phyloP scores from a whole-genome alignment of 2,888 invertebrate genomes.

The Cryptus viduatorius region DNA sequence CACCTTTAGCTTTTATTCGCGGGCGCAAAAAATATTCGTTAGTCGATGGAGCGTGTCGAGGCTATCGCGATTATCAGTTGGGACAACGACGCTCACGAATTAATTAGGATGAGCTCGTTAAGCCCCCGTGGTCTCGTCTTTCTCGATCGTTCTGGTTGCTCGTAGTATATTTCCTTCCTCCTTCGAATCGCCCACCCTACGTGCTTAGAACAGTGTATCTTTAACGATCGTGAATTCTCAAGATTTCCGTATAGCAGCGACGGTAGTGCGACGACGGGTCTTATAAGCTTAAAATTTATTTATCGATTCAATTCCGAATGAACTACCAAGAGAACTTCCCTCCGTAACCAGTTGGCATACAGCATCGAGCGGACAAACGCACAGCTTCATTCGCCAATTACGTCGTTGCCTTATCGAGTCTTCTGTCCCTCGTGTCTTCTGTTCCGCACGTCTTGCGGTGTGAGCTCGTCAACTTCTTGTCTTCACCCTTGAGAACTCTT shows the following conservation, averaged over 20 bases:
- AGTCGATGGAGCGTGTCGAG: constrained; percentile 59
- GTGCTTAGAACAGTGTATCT: constrained; percentile 54
- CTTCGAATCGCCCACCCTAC: constrained; percentile 39
- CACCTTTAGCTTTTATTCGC: background rate
- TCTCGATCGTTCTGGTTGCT: constrained; percentile 13
- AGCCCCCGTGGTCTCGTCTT: constrained; percentile 37
- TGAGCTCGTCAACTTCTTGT: constrained; percentile 67
- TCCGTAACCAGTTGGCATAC: constrained; percentile 22
- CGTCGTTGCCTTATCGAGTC: constrained; percentile 62
- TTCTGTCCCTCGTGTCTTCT: constrained; percentile 39
- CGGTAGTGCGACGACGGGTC: constrained; percentile 28
- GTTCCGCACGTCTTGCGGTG: constrained; percentile 58
- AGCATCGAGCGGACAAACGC: constrained; percentile 10
- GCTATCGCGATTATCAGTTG: constrained; percentile 62
- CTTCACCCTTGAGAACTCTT: constrained; percentile 50
- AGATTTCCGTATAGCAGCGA: constrained; percentile 60
- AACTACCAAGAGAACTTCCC: constrained; percentile 4
- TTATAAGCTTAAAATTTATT: constrained; percentile 66
- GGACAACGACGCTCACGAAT: constrained; percentile 68
- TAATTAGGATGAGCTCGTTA: constrained; percentile 72
- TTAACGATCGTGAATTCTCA: constrained; percentile 67
- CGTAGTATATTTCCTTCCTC: constrained; percentile 1
- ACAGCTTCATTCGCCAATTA: constrained; percentile 66
- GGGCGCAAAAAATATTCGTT: constrained; percentile 49
- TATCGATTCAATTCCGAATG: constrained; percentile 67